phyloP scores from a whole-genome alignment of 1,140 invertebrate genomes.

The Bombus vancouverensis region DNA sequence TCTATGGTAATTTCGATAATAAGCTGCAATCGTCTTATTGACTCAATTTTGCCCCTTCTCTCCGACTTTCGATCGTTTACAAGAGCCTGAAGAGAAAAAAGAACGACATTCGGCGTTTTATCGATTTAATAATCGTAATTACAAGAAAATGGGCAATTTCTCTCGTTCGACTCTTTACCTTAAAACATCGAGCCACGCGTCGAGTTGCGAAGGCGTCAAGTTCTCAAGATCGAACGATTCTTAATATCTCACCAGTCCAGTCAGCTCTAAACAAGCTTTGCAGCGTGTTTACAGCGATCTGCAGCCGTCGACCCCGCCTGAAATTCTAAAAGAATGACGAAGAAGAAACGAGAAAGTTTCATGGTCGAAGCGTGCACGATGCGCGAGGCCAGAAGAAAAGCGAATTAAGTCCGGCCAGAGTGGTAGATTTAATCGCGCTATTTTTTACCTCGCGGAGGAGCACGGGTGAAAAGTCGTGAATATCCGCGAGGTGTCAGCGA shows the following conservation, averaged over 20 bases:
- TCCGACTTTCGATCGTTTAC: neutral
- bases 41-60: neutral
- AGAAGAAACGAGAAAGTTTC: neutral
- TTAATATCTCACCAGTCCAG: too few relatives aligned
- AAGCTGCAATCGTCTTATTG: neutral
- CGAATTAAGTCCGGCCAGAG: constrained; percentile 16
- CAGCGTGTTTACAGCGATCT: too few relatives aligned
- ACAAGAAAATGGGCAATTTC: too few relatives aligned
- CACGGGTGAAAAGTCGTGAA: constrained; percentile 35
- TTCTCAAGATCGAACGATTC: too few relatives aligned
- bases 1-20: neutral
- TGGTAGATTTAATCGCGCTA: constrained; percentile 35
- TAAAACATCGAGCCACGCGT: too few relatives aligned
- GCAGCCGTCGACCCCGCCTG: too few relatives aligned
- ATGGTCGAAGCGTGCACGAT: neutral
- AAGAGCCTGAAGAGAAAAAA: neutral
- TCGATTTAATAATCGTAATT: too few relatives aligned
- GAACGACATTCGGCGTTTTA: neutral
- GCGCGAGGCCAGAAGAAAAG: neutral
- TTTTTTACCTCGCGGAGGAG: constrained; percentile 34
- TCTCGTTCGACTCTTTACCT: too few relatives aligned
- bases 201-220: too few relatives aligned
- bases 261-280: too few relatives aligned
- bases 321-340: neutral
- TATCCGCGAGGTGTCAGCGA: constrained; percentile 51